Evolutionary conservation across 2,888 invertebrate species (phyloP), one percentile per base, ranked within the genome.

Genomic region (Clepsis dumicolana): DNA sequence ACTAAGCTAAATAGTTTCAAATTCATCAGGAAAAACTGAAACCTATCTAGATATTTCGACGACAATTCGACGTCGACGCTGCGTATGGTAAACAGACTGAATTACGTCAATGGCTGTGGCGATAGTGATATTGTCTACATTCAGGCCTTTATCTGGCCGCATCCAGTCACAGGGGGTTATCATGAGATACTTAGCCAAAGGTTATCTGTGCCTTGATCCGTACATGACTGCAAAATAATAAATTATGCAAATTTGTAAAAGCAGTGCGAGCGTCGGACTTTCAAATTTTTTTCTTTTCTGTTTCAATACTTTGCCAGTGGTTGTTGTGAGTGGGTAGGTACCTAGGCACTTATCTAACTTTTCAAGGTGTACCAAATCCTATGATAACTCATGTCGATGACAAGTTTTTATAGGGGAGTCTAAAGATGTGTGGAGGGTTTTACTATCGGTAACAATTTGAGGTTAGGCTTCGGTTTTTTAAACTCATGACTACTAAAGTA

Each of bases 31-130:
- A n/a, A n/a, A 38, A n/a, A 4, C 38, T 14, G 4, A 4, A 18
- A n/a, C 25, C 7, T 1, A 7, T n/a, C 24, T 41, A 10, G 16
- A 54, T 29, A n/a, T 50, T 27, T 10, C 7, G 35, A 27, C 4
- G 8, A 4, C 2, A 14, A 12, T 67, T 50, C 21, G 18, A 3
- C 14, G 27, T 12, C 48, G 24, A 16, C 32, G 7, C 21, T 25
- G 4, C 18, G 32, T 18, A 7, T 63, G 72, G 75, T 73, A 78
- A 72, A 77, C 71, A 74, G 65, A 69, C 68, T 70, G 70, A 77
- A 77, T 83, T 86, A 84, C 84, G 84, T 86, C 83, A 86, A 83
- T 86, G 74, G 56, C 21, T 48, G 14, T 14, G 66, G 79, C 80
- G 83, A 80, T 65, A 65, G 41, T 41, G 32, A 41, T 50, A 56